Evolutionary conservation across 2,888 invertebrate genomes (phyloP).

Genomic region (Andrena marginata): DNA sequence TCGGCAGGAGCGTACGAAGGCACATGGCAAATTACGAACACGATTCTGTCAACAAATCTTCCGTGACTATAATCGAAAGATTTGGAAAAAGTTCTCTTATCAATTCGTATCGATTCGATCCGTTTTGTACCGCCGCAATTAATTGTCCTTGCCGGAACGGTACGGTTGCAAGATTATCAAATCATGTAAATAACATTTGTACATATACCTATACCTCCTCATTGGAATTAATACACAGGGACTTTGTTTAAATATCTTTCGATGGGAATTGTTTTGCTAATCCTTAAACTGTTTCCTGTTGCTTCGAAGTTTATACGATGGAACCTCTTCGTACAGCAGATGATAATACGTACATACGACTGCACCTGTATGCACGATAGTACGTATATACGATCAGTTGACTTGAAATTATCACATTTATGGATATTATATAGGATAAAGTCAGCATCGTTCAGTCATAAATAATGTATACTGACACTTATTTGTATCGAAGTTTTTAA

Average conservation of each 20-base stretch:
- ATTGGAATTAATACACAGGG: background rate
- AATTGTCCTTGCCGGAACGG: background rate
- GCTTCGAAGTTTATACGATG: background rate
- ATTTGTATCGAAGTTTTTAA: background rate
- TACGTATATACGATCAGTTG: background rate
- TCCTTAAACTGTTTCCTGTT: background rate
- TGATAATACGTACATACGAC: background rate
- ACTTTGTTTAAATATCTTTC: background rate
- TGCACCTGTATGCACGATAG: background rate
- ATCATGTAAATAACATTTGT: background rate
- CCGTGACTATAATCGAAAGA: background rate
- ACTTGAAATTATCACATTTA: background rate
- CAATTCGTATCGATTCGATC: background rate
- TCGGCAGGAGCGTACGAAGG: slow-evolving; percentile 60
- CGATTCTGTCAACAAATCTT: slow-evolving; percentile 41
- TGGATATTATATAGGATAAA: too few relatives aligned
- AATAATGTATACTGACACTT: background rate
- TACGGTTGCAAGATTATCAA: background rate
- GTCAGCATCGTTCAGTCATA: background rate
- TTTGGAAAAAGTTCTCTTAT: background rate
- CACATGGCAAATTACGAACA: slow-evolving; percentile 38
- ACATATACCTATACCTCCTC: too few relatives aligned
- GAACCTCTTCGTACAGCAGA: background rate
- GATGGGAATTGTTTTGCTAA: slow-evolving; percentile 1
- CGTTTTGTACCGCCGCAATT: background rate